These are phyloP conservation scores for Limnephilus marmoratus DNA, from an alignment of 2,888 invertebrate genomes.

Conservation along the genomic window DNA sequence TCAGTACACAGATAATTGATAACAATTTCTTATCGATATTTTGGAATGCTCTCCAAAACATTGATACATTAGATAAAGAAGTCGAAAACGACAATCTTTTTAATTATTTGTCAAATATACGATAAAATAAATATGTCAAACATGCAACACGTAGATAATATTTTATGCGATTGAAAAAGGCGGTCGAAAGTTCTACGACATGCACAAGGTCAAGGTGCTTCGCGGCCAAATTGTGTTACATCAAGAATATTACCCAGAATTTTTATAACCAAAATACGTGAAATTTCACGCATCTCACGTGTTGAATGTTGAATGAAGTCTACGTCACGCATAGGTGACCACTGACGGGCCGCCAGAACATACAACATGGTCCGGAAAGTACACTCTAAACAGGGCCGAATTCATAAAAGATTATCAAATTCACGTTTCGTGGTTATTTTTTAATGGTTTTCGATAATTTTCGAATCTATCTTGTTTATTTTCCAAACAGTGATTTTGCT, in stretches of 20 bases:
- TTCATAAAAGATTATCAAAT: background rate
- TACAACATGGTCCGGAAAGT: background rate
- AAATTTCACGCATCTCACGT: constrained; percentile 23
- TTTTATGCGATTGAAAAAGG: background rate
- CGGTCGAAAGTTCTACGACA: constrained; percentile 4
- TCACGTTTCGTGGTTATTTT: background rate
- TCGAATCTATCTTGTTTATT: too few species aligned
- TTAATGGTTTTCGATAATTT: too few species aligned
- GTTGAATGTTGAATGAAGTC: constrained; percentile 20
- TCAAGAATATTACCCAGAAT: background rate
- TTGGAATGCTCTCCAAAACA: background rate
- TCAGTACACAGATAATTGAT: background rate
- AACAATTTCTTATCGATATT: background rate
- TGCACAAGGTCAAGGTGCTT: constrained; percentile 35
- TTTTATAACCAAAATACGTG: background rate
- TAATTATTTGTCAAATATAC: background rate
- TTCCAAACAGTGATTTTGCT: too few species aligned
- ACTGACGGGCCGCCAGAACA: background rate
- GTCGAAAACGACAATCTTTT: background rate
- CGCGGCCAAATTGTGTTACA: background rate
- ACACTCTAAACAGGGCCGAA: background rate
- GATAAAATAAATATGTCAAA: background rate
- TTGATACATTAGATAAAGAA: background rate
- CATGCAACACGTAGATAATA: background rate
- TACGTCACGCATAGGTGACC: constrained; percentile 44